These are phyloP conservation scores for Coreoperca whiteheadi DNA, from an alignment of 2,113 vertebrate species.

Conservation along the genomic window DNA sequence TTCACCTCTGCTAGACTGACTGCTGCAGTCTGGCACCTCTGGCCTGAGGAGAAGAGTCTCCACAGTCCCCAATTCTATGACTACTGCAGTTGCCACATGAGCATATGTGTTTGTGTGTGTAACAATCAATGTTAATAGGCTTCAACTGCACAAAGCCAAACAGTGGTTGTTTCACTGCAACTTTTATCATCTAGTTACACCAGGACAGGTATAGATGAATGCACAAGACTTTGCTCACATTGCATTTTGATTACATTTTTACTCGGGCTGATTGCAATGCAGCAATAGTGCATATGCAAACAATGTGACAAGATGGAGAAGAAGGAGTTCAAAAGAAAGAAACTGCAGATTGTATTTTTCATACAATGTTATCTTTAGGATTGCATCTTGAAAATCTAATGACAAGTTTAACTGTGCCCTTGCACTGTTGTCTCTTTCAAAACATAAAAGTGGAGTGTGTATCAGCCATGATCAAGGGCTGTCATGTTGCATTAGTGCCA, in stretches of 20 bases:
- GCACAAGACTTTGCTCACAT: not conserved
- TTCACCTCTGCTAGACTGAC: conserved; percentile 19
- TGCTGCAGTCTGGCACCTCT: conserved; percentile 24
- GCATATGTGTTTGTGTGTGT: too few relatives aligned
- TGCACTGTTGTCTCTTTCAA: not conserved
- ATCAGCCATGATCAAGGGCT: not conserved
- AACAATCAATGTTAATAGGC: not conserved
- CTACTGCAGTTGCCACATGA: not conserved
- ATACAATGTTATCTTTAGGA: not conserved
- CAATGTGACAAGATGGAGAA: not conserved
- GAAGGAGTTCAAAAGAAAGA: not conserved
- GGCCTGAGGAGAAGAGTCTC: not conserved
- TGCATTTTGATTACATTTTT: not conserved
- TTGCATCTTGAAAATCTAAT: not conserved
- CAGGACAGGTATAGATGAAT: not conserved
- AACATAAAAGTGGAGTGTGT: not conserved
- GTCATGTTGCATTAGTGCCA: not conserved
- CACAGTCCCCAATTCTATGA: not conserved
- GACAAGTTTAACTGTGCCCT: not conserved
- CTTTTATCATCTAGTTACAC: not conserved
- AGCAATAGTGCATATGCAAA: not conserved
- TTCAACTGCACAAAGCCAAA: not conserved
- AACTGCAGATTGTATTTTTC: not conserved
- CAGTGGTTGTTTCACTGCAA: not conserved
- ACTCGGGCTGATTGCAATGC: not conserved